A percentile compares a stretch with the other conserved stretches of the same genome.
Conservation (phyloP, 2,888 invertebrate genomes). For the Lasiommata megera region DNA sequence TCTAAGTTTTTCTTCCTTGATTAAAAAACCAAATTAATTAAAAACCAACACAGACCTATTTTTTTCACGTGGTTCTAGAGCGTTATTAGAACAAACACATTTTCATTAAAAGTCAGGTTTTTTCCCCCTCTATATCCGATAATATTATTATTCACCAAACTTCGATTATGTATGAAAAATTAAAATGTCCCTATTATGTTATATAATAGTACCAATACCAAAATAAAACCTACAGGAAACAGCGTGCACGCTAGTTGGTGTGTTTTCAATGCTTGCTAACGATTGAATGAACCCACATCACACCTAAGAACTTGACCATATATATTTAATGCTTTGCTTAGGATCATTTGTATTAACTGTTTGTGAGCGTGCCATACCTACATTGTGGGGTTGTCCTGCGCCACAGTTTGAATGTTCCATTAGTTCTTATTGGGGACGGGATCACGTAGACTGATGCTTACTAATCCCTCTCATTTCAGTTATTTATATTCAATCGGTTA, state of each 20-base stretch:
- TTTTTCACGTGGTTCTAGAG: too few relatives aligned
- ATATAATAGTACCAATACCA: too few relatives aligned
- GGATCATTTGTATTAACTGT: conserved; percentile 57
- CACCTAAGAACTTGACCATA: conserved; percentile 1
- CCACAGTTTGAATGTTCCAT: conserved; percentile 3
- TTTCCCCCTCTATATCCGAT: too few relatives aligned
- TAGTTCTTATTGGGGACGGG: conserved; percentile 14
- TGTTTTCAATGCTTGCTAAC: background rate
- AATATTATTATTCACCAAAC: too few relatives aligned
- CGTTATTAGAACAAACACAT: too few relatives aligned
- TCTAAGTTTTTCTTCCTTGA: too few relatives aligned
- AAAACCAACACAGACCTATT: too few relatives aligned
- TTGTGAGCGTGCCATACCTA: conserved; percentile 73
- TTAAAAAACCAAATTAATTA: too few relatives aligned
- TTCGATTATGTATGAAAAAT: too few relatives aligned
- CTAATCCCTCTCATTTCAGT: conserved; percentile 15
- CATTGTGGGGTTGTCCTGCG: conserved; percentile 29
- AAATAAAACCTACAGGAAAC: background rate
- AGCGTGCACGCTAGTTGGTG: background rate
- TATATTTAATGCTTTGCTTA: conserved; percentile 17
- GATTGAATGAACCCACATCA: background rate
- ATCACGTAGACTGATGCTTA: conserved; percentile 14
- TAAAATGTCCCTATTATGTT: too few relatives aligned
- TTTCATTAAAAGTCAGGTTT: too few relatives aligned
- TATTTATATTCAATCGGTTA: too few relatives aligned